Conservation (phyloP, 2,888 invertebrate genomes). For the Strigamia transsilvanica region DNA sequence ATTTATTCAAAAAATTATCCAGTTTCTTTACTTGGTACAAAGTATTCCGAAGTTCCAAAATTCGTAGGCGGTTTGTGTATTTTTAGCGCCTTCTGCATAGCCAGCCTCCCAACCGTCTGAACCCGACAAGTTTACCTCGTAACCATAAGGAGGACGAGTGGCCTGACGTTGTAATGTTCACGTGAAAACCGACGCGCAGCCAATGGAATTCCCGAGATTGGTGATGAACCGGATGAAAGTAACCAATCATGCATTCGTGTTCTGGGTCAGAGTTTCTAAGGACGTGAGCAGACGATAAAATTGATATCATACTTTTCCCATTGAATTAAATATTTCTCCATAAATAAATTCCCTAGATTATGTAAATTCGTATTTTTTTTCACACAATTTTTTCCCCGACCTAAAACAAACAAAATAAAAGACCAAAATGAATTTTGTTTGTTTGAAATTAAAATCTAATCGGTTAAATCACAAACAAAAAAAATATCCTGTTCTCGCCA, state of each 20-base stretch:
- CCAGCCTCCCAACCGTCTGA: not conserved
- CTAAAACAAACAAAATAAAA: too few relatives aligned
- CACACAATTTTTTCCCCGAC: too few relatives aligned
- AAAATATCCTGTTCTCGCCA: too few relatives aligned
- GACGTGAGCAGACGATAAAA: conserved; percentile 7
- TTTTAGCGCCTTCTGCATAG: not conserved
- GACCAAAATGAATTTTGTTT: too few relatives aligned
- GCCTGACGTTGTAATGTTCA: not conserved
- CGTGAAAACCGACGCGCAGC: not conserved
- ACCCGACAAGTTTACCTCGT: not conserved
- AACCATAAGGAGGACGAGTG: not conserved
- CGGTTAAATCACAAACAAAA: too few relatives aligned
- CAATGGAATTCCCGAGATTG: not conserved
- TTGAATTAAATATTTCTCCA: not conserved
- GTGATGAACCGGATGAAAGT: not conserved
- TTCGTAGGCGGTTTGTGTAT: not conserved
- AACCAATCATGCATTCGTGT: conserved; percentile 24
- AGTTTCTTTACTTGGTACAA: not conserved
- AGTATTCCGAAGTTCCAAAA: not conserved
- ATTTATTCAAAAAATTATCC: not conserved
- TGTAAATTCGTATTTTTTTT: too few relatives aligned
- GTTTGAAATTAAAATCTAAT: too few relatives aligned
- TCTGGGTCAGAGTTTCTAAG: not conserved
- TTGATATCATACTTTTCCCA: conserved; percentile 8
- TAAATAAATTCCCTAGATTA: too few relatives aligned